Conservation (phyloP, 2,888 invertebrate genomes). For the Oscheius sp. region DNA sequence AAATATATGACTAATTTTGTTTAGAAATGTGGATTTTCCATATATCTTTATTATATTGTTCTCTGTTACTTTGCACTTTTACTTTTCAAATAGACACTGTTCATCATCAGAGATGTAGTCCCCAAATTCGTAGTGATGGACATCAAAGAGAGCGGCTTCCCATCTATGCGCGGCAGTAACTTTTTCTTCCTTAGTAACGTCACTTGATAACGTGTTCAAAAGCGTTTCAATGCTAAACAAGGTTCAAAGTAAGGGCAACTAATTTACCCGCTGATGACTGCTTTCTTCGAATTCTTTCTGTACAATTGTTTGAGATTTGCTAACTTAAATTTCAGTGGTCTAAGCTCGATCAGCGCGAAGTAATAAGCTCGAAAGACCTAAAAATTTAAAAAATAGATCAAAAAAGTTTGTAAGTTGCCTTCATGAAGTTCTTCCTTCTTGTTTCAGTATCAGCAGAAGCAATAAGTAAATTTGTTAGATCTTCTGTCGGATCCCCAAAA, state of each 20-base stretch:
- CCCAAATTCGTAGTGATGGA: slow-evolving; percentile 45
- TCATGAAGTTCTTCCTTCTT: slow-evolving; percentile 45
- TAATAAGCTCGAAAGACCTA: slow-evolving; percentile 54
- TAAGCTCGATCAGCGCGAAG: slow-evolving; percentile 53
- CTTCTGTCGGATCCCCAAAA: slow-evolving; percentile 48
- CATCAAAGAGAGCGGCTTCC: slow-evolving; percentile 47
- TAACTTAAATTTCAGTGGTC: slow-evolving; percentile 47
- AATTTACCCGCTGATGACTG: slow-evolving; percentile 46
- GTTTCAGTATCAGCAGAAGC: slow-evolving; percentile 35
- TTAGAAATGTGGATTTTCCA: too few relatives aligned
- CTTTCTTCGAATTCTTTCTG: slow-evolving; percentile 30
- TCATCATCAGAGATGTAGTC: slow-evolving; percentile 52
- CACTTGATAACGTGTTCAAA: slow-evolving; percentile 24
- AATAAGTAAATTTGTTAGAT: slow-evolving; percentile 44
- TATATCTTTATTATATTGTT: too few relatives aligned
- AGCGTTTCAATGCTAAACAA: slow-evolving; percentile 42
- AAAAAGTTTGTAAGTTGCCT: slow-evolving; percentile 16
- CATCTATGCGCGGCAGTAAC: slow-evolving; percentile 34
- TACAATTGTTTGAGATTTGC: slow-evolving; percentile 45
- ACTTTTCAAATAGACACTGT: slow-evolving; percentile 32
- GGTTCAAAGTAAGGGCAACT: neutral
- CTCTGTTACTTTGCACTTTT: too few relatives aligned
- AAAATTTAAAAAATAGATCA: slow-evolving; percentile 11
- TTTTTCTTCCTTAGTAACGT: slow-evolving; percentile 21
- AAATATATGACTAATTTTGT: too few relatives aligned